Base-by-base conservation (phyloP, 2,113 vertebrate species). In the Camelus dromedarius region DNA sequence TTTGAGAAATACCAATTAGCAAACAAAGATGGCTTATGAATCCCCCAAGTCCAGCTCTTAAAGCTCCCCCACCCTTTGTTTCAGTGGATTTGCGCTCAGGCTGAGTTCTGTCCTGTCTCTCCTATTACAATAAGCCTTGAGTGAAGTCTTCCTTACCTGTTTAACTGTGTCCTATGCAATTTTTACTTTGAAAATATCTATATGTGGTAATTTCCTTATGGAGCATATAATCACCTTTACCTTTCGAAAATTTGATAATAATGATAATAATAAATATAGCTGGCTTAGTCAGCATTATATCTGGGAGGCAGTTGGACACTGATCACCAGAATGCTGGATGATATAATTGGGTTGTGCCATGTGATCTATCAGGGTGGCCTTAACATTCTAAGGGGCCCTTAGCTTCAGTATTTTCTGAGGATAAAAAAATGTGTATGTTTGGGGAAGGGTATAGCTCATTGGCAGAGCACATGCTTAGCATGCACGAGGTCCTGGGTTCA, bases 271-370 rank as follows among this genome's bases (percentile, higher is more conserved):
- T 20, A 52, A 73, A 64, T 24, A n/a, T 16, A 28, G 16, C 20
- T 50, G 13, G 6, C 35, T 32, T 32, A 73, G 56, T 28, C 8
- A 19, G 6, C 2, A 3, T 18, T 85, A 0, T 35, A 8, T 72
- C 1, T 1, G 5, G 11, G 7, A 79, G 50, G 7, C 28, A 38
- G 20, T 13, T 62, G 13, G 3, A 8, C 8, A 32, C 5, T 10
- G 18, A n/a, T 26, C 4, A 42, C 6, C 26, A 56, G 64, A 87
- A 73, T 56, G 8, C 10, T 18, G 26, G 28, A 5, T 79, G 5
- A 8, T 26, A 22, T 14, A 60, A 46, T n/a, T 46, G 3, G 0
- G n/a, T 46, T 12, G 3, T 26, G 1, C 14, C 18, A 1, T 0
- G 3, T 16, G 35, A 79, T 11, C 26, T 32, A 46, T 42, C 10